phyloP scores from a whole-genome alignment of 2,113 vertebrate species.

The Carlito syrichta region DNA sequence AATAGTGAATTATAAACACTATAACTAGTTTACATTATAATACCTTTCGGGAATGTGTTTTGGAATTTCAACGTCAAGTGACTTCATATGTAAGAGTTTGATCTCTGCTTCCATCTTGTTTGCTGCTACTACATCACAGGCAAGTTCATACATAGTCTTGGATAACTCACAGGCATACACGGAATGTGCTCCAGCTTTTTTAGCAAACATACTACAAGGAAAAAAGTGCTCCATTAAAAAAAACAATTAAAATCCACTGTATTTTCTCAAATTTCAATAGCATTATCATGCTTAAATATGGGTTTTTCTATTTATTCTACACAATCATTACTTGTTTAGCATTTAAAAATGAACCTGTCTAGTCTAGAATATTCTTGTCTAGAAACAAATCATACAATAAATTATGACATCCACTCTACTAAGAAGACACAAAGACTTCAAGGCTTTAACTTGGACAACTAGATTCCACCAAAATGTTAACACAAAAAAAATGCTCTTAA shows the following conservation, averaged over 20 bases:
- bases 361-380: not conserved
- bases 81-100: slow-evolving; percentile 94
- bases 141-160: slow-evolving; percentile 97
- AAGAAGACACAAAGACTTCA: not conserved
- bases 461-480: slow-evolving; percentile 2
- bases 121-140: slow-evolving; percentile 91
- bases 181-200: slow-evolving; percentile 89
- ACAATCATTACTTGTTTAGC: not conserved
- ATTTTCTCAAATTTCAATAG: not conserved
- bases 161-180: slow-evolving; percentile 97
- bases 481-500: not conserved
- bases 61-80: slow-evolving; percentile 93
- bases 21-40: not conserved
- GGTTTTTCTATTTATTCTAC: not conserved
- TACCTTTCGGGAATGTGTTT: slow-evolving; percentile 94
- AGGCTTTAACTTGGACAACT: not conserved
- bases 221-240: slow-evolving; percentile 4
- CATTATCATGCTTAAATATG: not conserved
- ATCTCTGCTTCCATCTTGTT: slow-evolving; percentile 91
- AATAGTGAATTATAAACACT: slow-evolving; percentile 11
- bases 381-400: slow-evolving; percentile 21
- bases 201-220: slow-evolving; percentile 93
- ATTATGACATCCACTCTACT: not conserved
- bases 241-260: not conserved
- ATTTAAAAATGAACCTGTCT: not conserved